These are phyloP conservation scores for Rhyacophila brunnea DNA, from an alignment of 1,140 invertebrate genomes.

Conservation along the genomic window DNA sequence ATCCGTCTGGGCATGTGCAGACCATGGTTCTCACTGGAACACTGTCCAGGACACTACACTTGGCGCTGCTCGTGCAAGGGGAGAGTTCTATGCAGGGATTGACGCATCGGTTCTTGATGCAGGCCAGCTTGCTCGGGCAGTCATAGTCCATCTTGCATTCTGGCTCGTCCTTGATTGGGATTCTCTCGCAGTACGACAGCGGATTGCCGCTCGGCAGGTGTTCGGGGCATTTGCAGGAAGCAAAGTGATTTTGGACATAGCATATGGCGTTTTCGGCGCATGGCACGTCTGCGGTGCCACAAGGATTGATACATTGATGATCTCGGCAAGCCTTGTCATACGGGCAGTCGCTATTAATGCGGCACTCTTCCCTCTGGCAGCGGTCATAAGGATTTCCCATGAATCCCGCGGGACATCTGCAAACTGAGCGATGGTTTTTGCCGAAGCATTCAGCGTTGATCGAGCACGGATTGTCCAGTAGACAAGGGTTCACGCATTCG, in stretches of 20 bases:
- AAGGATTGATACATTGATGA: constrained; percentile 74
- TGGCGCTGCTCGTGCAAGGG: constrained; percentile 68
- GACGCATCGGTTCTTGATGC: constrained; percentile 74
- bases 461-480: constrained; percentile 75
- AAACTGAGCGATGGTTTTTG: constrained; percentile 71
- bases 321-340: constrained; percentile 67
- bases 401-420: constrained; percentile 69
- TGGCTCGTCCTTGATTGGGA: constrained; percentile 55
- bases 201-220: constrained; percentile 74
- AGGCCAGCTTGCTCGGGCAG: constrained; percentile 76
- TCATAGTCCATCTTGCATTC: constrained; percentile 78
- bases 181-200: constrained; percentile 69
- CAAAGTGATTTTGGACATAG: constrained; percentile 71
- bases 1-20: constrained; percentile 80
- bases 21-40: constrained; percentile 80
- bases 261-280: constrained; percentile 81
- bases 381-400: constrained; percentile 74
- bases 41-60: constrained; percentile 77
- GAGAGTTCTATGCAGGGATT: constrained; percentile 74
- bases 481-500: constrained; percentile 76
- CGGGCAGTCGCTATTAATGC: constrained; percentile 72
- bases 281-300: constrained; percentile 58
- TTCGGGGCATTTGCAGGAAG: constrained; percentile 74
- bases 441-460: constrained; percentile 81
- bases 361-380: constrained; percentile 80